Conservation (phyloP, 2,797 vertebrate genomes). For the Pogonophryne albipinna region DNA sequence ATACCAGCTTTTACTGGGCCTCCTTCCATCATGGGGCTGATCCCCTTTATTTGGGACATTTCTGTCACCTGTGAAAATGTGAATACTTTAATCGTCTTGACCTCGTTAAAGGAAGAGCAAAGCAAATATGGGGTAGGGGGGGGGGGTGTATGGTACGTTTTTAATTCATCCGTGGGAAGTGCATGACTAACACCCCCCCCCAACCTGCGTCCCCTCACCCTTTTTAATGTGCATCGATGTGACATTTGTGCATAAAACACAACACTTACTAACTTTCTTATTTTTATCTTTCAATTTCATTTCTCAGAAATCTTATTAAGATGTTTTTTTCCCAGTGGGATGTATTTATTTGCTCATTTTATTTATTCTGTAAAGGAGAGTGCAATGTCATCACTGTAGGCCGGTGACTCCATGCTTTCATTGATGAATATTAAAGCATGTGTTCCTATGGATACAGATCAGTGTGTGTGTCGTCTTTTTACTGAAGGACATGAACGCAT, state of each 20-base stretch:
- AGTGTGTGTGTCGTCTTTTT: slow-evolving; percentile 43
- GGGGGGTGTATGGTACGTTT: not conserved
- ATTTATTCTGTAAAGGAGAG: slow-evolving; percentile 73
- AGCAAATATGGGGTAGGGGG: not conserved
- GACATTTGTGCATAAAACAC: slow-evolving; percentile 75
- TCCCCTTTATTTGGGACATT: slow-evolving; percentile 21
- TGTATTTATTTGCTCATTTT: slow-evolving; percentile 76
- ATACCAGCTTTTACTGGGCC: slow-evolving; percentile 48
- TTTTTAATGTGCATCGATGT: slow-evolving; percentile 56
- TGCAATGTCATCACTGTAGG: slow-evolving; percentile 58
- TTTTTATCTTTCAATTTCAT: slow-evolving; percentile 34
- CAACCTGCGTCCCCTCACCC: not conserved
- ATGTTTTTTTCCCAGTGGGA: slow-evolving; percentile 45
- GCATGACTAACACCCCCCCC: slow-evolving; percentile 52
- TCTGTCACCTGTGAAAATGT: slow-evolving; percentile 64
- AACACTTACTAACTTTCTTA: slow-evolving; percentile 51
- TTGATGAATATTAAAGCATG: slow-evolving; percentile 82
- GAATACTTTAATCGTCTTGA: slow-evolving; percentile 49
- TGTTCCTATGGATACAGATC: slow-evolving; percentile 72
- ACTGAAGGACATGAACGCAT: slow-evolving; percentile 21
- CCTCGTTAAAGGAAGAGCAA: slow-evolving; percentile 31
- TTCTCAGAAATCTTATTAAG: slow-evolving; percentile 39
- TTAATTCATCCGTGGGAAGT: slow-evolving; percentile 23
- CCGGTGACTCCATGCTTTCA: slow-evolving; percentile 61
- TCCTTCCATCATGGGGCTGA: slow-evolving; percentile 58